Evolutionary conservation across 2,888 invertebrate species (phyloP), one percentile per base, ranked within the genome.

Genomic region (Eupithecia subfuscata): DNA sequence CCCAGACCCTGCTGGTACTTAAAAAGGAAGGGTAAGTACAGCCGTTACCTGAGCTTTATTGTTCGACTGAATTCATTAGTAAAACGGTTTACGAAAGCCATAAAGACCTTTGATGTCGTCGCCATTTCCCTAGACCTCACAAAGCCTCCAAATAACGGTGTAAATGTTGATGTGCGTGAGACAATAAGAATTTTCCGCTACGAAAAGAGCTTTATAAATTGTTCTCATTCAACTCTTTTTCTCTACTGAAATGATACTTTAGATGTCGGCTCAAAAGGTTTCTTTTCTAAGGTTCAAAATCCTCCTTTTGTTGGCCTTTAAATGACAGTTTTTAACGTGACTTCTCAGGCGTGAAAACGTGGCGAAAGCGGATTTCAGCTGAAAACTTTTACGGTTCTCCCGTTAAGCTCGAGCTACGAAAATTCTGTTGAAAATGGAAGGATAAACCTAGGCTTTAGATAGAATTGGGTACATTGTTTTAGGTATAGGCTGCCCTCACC

Each of bases 171-270:
- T 63, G 63, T 60, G 5, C 63, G 30, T 63, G 30, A 30, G 16
- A 63, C 63, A 30, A 30, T 30, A 30, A 6, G 63, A 30, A 63
- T 63, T 63, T 30, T 63, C 63, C 14, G 30, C 25, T 30, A 14
- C 63, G 30, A 63, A 63, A 25, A n/a, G 30, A 63, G 30, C 63
- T 63, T 60, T 60, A 25, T 25, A 60, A 60, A 60, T 60, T 22
- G 60, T 60, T 60, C 60, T 12, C 14, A 60, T 60, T 25, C 25
- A 60, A 60, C 60, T 60, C 25, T 60, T 25, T 25, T 25, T 7
- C n/a, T 60, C 14, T 14, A 16, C 22, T 56, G 63, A 30, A 63
- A 25, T 25, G 14, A 30, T 25, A 25, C 63, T 63, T 30, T 30
- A 63, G 63, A 63, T 63, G 14, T 30, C 14, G 16, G 63, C 63